Base-by-base conservation (phyloP, 2,113 vertebrate genomes). In the Pygoscelis adeliae region DNA sequence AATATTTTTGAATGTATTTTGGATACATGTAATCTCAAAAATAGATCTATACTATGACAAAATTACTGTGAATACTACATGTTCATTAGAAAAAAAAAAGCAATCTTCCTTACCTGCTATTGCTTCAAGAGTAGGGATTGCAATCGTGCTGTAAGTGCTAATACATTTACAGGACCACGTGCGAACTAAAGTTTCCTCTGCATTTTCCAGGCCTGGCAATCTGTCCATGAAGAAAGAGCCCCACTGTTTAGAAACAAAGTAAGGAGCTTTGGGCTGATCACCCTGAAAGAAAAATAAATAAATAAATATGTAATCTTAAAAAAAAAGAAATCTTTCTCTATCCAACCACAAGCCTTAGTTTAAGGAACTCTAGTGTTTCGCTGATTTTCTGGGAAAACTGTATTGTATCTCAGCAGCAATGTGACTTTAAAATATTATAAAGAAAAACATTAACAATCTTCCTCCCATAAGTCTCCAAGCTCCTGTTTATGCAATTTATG, bases 111-210 rank as follows among this genome's bases (percentile, higher is more conserved):
- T 99, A 99, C 99, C 99, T 99, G 99, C 98, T 95, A 99, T 99
- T 95, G 99, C 97, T 98, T 99, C 99, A 85, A 99, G 98, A 88
- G 98, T 99, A 49, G 99, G 99, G 85, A 99, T 99, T 90, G 99
- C 98, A 97, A 99, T 99, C 46, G 99, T 99, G 98, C 99, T 99
- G 95, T 99, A 99, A 89, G 99, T 98, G 96, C 98, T 99, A 88
- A 99, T 98, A 97, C 99, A 99, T 97, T 98, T 98, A 97, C 98
- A 99, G 90, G 99, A 99, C 99, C 99, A 99, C 0, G 99, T 99
- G 83, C 97, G 96, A 91, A 98, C 98, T 72, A 98, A 97, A 12
- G 87, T 96, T 69, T 99, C 98, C 85, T 99, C 98, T 55, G 98
- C 98, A 15, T 96, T 98, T 93, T 98, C 98, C 81, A 84, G 93